Base-by-base conservation (phyloP, 2,113 vertebrate genomes). In the Petromus typicus region DNA sequence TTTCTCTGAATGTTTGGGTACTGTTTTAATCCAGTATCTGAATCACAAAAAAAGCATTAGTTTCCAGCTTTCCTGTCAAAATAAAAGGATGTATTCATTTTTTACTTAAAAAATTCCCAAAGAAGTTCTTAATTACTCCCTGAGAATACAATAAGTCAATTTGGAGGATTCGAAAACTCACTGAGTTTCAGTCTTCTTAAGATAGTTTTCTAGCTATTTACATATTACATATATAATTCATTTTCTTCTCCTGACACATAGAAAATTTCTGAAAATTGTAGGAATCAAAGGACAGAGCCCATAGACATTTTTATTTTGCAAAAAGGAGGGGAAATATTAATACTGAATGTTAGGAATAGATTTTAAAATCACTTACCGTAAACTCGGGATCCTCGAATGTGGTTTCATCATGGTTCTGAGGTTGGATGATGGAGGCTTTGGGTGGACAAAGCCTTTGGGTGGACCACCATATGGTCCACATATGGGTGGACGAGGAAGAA, bases 1-100 rank as follows among this genome's bases (percentile, higher is more conserved):
- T 91, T 92, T 95, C 22, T 93, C n/a, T 81, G 34, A 87, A 91
- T 64, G 8, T n/a, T 95, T 75, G 85, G 71, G 7, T 84, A 56
- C 4, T 32, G 11, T 75, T 85, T 45, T 16, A 16, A 54, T 95
- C 56, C 51, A 73, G 57, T 83, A 32, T 84, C 37, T 81, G 11
- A 37, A 34, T 85, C 6, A 86, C 40, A 51, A 11, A 45, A n/a
- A n/a, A n/a, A n/a, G n/a, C 22, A 82, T n/a, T 34, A 43, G 12
- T 82, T 95, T 92, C 37, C 23, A 85, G 81, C 4, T 89, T 94
- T 93, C 17, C n/a, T 87, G 45, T 84, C 27, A 90, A 81, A 87
- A 86, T 86, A 79, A 89, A 91, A 88, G 20, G 59, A 63, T 45
- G 25, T 2, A 37, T 88, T 93, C 4, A 30, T 87, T 86, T 69